Evolutionary conservation across 2,113 vertebrate species (phyloP), one percentile per base, ranked within the genome.

Genomic region (Odontophorus gujanensis): DNA sequence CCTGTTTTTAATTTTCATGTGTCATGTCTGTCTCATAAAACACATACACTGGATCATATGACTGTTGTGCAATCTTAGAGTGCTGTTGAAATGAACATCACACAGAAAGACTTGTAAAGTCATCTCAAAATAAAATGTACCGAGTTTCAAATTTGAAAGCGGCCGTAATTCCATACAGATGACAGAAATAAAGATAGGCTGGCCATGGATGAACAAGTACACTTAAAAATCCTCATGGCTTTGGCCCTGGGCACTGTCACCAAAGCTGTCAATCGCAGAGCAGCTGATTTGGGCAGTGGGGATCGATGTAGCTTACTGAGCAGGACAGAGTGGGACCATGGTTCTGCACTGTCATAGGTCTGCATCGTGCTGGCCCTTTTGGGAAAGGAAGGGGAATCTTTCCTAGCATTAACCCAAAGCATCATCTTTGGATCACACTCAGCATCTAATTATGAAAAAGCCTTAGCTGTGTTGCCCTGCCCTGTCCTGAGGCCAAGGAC

Each of bases 1-100:
- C 92, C 92, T 97, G 96, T 22, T 96, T 97, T 96, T 94, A 96
- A 97, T 97, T 97, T 97, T 92, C 90, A 58, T 95, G 79, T 97
- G 93, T 94, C 94, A 89, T 96, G 92, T 93, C 93, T 96, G 87
- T 89, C 96, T 97, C 90, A 92, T 96, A 93, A 97, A 96, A 89
- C 72, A 95, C 87, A 95, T 82, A 85, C 61, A 28, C 80, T 81
- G 91, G 85, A 92, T 97, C 94, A 79, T 96, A 92, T 96, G 94
- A 96, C 87, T 92, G 80, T 95, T 96, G 93, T 80, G 89, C 88
- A 96, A 92, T 95, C 62, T 71, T 62, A 72, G 89, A 91, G 80
- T 1, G 7, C 82, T 84, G 86, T 65, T 93, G 87, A 95, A 95
- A 95, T 80, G 62, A 92, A 4, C 92, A 94, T 91, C 85, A 72